A percentile compares a stretch with the other conserved stretches of the same genome.
phyloP scores from a whole-genome alignment of 1,140 invertebrate genomes.

The Zaprionus africanus region DNA sequence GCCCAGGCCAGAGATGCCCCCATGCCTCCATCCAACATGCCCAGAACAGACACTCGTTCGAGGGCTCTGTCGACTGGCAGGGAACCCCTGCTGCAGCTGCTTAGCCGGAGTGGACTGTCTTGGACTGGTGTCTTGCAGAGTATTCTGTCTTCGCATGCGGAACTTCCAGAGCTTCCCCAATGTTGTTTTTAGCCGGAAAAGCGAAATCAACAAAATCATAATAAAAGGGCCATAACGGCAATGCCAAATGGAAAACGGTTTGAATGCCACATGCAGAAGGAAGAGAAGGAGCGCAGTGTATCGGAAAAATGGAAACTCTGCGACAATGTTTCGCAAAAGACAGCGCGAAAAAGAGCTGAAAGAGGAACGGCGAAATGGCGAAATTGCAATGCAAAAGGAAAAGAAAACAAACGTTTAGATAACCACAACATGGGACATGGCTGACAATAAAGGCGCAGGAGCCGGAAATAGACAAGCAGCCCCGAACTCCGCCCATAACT shows the following conservation, averaged over 20 bases:
- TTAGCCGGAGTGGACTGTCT: neutral
- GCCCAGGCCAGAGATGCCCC: neutral
- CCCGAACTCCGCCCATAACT: conserved; percentile 16
- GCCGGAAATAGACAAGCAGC: conserved; percentile 70
- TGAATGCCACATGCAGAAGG: neutral
- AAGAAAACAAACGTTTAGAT: conserved; percentile 73
- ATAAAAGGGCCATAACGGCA: conserved; percentile 67
- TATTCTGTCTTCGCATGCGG: conserved; percentile 11
- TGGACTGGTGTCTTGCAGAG: neutral
- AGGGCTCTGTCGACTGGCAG: neutral
- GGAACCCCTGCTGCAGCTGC: neutral
- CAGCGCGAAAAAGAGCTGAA: conserved; percentile 13
- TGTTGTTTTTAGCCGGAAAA: conserved; percentile 44
- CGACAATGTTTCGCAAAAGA: conserved; percentile 31
- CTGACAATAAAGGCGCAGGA: conserved; percentile 61
- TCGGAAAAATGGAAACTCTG: conserved; percentile 24
- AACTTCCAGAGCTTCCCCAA: neutral
- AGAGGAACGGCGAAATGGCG: neutral
- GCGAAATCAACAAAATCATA: conserved; percentile 79
- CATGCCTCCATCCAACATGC: conserved; percentile 13
- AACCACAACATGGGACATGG: conserved; percentile 55
- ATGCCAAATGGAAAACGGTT: conserved; percentile 55
- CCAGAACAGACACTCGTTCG: conserved; percentile 1
- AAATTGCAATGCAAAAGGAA: conserved; percentile 74
- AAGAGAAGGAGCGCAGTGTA: conserved; percentile 8